phyloP scores from a whole-genome alignment of 2,888 invertebrate genomes.

The Phragmatobia fuliginosa region DNA sequence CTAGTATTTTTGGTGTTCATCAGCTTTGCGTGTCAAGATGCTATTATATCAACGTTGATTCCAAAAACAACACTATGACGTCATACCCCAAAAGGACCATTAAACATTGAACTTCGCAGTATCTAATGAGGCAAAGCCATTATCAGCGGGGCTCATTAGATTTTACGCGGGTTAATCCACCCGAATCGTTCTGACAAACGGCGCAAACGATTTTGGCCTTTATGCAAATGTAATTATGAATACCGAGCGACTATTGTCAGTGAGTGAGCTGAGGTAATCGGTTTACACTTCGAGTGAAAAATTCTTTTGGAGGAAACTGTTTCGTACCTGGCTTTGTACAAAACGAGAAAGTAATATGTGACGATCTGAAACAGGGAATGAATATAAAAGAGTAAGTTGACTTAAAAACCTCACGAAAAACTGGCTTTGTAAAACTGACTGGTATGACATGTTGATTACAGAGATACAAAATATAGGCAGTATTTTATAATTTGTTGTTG shows the following conservation, averaged over 20 bases:
- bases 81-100: conserved; percentile 41
- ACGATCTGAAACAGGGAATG: background rate
- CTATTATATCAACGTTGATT: background rate
- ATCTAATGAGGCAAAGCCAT: conserved; percentile 72
- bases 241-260: conserved; percentile 62
- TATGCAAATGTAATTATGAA: conserved; percentile 69
- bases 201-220: conserved; percentile 67
- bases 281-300: conserved; percentile 67
- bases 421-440: background rate
- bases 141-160: conserved; percentile 77
- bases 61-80: conserved; percentile 16
- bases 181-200: conserved; percentile 54
- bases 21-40: background rate
- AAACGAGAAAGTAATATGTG: conserved; percentile 14
- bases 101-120: conserved; percentile 44
- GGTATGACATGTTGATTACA: background rate
- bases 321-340: conserved; percentile 29
- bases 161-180: conserved; percentile 71
- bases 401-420: background rate
- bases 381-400: background rate
- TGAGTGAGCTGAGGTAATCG: conserved; percentile 67
- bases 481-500: no score
- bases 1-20: background rate
- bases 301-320: conserved; percentile 51
- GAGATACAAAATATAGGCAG: background rate